A percentile compares a stretch with the other conserved stretches of the same genome.
Conservation (phyloP, 2,797 vertebrate genomes). For the Pipistrellus pygmaeus region DNA sequence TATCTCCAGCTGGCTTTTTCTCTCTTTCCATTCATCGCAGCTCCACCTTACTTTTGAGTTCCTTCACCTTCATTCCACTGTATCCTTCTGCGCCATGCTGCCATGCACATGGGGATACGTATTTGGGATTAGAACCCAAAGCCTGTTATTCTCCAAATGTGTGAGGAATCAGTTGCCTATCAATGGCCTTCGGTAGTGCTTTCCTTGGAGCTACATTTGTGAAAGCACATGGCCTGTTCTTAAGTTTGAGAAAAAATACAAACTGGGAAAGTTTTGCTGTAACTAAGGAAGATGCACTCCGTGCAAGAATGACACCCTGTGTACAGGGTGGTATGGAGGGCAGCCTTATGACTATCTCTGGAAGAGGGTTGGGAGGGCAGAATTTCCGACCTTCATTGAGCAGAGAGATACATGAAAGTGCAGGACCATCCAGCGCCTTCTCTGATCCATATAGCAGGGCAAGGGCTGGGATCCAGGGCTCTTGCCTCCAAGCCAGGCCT, state of each 20-base stretch:
- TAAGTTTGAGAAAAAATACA: background rate
- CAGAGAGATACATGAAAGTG: background rate
- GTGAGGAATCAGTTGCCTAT: background rate
- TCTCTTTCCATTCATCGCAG: background rate
- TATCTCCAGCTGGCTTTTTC: background rate
- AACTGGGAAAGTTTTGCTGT: background rate
- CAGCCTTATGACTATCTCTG: background rate
- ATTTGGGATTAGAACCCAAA: constrained; percentile 22
- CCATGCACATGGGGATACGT: no score
- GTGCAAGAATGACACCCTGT: background rate
- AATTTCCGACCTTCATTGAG: background rate
- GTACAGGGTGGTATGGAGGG: background rate
- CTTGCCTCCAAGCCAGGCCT: background rate
- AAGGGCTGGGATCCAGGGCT: background rate
- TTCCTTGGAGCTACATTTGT: background rate
- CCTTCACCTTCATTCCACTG: background rate
- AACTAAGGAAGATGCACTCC: background rate
- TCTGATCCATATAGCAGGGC: background rate
- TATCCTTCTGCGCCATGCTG: background rate
- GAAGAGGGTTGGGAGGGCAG: background rate
- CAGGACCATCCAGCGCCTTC: background rate
- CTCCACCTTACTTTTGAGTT: background rate
- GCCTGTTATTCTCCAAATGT: background rate
- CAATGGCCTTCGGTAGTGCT: background rate
- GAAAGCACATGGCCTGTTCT: background rate